Evolutionary conservation across 2,888 invertebrate species (phyloP), one percentile per base, ranked within the genome.

Genomic region (Drosophila macrospina): DNA sequence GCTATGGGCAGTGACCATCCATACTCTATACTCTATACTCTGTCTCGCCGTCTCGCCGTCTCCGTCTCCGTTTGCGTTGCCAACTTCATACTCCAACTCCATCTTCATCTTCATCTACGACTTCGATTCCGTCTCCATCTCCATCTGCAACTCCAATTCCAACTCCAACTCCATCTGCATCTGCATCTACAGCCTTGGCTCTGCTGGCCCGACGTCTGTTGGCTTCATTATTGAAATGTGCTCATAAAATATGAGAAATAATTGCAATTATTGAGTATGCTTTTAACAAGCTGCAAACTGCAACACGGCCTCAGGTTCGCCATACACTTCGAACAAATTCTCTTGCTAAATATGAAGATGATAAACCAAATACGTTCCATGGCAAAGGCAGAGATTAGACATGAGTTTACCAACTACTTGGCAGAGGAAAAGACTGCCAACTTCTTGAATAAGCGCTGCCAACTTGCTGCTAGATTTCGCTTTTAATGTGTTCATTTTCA

Each of bases 231-330:
- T 79, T 79, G 73, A 79, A 79, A 76, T 79, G 76, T 34, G 66
- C 78, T 79, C 70, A 79, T 79, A 79, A 79, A 83, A 83, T 86
- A 83, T 83, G 86, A 83, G 74, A 83, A 86, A 86, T 86, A 86
- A 83, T 80, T 83, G 86, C 86, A 83, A 86, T 86, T 83, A 83
- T 86, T 82, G 80, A 70, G 74, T 57, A 64, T 65, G 72, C 74
- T 72, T 79, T 67, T 63, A 70, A 70, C 74, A 77, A 77, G 77
- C 75, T 56, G 75, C 75, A 48, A 71, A 66, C 62, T 48, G 42
- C 65, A 54, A 24, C 13, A 37, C 60, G 2, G 42, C 30, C 54
- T 10, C 57, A 4, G 24, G 13, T 54, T 60, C 30, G 8, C 16
- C 10, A 1, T 63, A 62, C 69, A 70, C 73, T 72, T 51, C 11